Evolutionary conservation across 2,888 invertebrate genomes (phyloP), one percentile per base, ranked within the genome.

Genomic region (Torymus tubicola): DNA sequence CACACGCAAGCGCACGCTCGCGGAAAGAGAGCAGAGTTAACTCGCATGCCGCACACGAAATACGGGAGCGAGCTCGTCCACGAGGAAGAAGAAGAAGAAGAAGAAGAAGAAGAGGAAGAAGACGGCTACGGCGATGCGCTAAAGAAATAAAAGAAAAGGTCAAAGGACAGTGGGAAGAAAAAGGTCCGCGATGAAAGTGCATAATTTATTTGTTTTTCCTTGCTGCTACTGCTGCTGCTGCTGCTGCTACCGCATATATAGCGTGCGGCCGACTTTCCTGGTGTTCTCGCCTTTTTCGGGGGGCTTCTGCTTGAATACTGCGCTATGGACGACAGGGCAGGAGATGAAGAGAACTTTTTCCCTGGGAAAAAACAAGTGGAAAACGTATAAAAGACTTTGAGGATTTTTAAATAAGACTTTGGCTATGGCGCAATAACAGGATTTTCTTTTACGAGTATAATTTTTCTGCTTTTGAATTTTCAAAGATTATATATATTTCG

Each of bases 161-260:
- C 42, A 50, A 58, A 57, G 71, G 58, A 64, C 61, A 61, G 24
- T 2, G 16, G n/a, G 24, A 60, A 55, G 53, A 57, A 52, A 61
- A 68, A 63, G 61, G 16, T 61, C 60, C 58, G 61, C 80, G 68
- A 74, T 50, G 65, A 73, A 78, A 81, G 69, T 74, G 78, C 73
- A 81, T 81, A 74, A 81, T 78, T 78, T 73, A 78, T 81, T 74
- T 70, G 69, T 78, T 69, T 74, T 73, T 69, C 71, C 31, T 42
- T 42, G 42, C 42, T 42, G 42, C 42, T 42, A 1, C 42, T 42
- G 42, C 42, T 8, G 42, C 42, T 8, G 10, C 42, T 8, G 42
- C 8, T 42, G 42, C 42, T 31, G 31, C 42, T 42, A 8, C 31
- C 8, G 42, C 8, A 42, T 8, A 42, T 42, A 42, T 42, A 42